Evolutionary conservation across 2,113 vertebrate genomes (phyloP), one percentile per base, ranked within the genome.

Genomic region (Thoracochromis brauschi): DNA sequence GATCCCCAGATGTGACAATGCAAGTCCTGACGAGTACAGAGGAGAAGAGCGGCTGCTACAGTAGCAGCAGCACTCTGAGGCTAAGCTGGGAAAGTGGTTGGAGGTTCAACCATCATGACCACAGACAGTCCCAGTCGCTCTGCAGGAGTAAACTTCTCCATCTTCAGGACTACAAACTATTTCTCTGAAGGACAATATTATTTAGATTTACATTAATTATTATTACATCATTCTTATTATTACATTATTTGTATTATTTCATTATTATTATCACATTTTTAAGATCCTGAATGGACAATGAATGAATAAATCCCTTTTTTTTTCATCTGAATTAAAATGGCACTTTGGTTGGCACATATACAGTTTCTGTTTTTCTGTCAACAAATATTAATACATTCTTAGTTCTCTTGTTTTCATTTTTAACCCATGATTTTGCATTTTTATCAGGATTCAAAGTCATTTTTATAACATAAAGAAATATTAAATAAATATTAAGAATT

Each of bases 331-430:
- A 58, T 58, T 58, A 29, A 58, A 58, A 58, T 58, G 13, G 8
- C 26, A 16, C 55, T 31, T 31, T 58, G 26, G 55, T 58, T 31
- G 55, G 55, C 12, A 57, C 24, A 57, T 0, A 57, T 57, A 29
- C 24, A 57, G 24, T 57, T 57, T 57, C 0, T 54, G n/a, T 24
- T 54, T 54, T 24, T 58, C 1, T n/a, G 49, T 53, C 49, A 53
- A 53, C 19, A 10, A 53, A 53, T 0, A 53, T 53, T 19, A 53
- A n/a, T 53, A 11, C 51, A 21, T 53, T 53, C 19, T 0, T n/a
- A 53, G 19, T n/a, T 53, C 51, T 53, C 51, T 53, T 53, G 51
- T 54, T 21, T 54, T 54, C n/a, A 21, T 11, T 54, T 54, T 54
- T 54, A 54, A 11, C n/a, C 9, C 0, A 0, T 21, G 0, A 54